phyloP scores from a whole-genome alignment of 2,888 invertebrate species.

The Stegana nigrithorax region DNA sequence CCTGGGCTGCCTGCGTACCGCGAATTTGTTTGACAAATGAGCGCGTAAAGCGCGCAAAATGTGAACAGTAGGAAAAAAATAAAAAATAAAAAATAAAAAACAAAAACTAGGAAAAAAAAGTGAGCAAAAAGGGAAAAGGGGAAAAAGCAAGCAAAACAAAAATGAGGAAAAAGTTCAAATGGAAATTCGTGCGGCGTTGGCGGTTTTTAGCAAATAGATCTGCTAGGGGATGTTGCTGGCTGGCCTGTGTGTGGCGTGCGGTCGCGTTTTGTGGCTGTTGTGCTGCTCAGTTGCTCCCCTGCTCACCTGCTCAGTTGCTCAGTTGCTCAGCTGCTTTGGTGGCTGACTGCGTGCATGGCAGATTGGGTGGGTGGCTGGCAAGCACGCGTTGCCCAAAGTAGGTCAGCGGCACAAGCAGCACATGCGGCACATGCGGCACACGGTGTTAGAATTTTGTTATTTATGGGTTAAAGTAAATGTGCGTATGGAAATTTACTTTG shows the following conservation, averaged over 20 bases:
- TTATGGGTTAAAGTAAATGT: conserved; percentile 12
- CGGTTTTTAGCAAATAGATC: conserved; percentile 1
- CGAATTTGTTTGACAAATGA: conserved; percentile 15
- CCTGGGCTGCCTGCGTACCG: too few species aligned
- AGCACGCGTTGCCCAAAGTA: not conserved
- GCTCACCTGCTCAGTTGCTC: not conserved
- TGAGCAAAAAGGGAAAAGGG: too few species aligned
- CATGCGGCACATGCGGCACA: not conserved
- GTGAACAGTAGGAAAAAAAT: too few species aligned
- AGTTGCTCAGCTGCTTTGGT: not conserved
- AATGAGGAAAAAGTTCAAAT: conserved; percentile 1
- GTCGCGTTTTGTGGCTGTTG: not conserved
- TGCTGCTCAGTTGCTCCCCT: not conserved
- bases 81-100: too few species aligned
- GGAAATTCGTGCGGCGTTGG: not conserved
- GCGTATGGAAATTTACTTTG: conserved; percentile 9
- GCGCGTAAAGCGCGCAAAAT: too few species aligned
- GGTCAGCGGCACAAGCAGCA: conserved; percentile 7
- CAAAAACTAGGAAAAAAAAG: too few species aligned
- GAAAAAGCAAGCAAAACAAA: too few species aligned
- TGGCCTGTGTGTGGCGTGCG: not conserved
- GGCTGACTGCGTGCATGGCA: not conserved
- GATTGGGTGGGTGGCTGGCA: not conserved
- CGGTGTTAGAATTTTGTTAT: conserved; percentile 6
- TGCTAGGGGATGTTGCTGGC: not conserved